Conservation (phyloP, 2,888 invertebrate species). For the Mimas tiliae region DNA sequence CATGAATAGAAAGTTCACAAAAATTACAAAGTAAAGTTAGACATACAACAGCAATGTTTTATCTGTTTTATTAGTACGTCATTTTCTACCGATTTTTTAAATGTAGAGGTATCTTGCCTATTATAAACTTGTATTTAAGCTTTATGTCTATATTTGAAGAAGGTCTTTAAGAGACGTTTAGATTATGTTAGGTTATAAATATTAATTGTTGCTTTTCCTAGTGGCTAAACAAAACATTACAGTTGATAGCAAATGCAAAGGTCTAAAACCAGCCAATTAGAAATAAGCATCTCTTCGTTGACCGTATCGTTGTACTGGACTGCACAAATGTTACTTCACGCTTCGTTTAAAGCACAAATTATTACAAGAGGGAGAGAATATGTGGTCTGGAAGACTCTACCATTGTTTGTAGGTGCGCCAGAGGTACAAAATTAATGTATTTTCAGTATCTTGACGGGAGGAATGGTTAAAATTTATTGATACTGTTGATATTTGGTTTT, state of each 20-base stretch:
- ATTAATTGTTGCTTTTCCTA: background rate
- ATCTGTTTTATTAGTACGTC: background rate
- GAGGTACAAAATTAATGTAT: background rate
- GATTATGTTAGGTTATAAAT: background rate
- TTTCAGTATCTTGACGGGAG: background rate
- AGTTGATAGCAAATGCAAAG: background rate
- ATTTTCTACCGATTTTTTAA: no score
- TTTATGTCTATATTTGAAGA: no score
- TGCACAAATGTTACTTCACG: conserved; percentile 16
- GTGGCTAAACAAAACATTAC: background rate
- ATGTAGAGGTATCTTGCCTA: no score
- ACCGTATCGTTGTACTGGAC: background rate
- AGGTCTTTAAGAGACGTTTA: no score
- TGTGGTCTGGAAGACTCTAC: conserved; percentile 19
- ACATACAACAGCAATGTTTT: background rate
- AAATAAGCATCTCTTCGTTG: conserved; percentile 16
- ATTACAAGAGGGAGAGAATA: conserved; percentile 3
- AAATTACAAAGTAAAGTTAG: background rate
- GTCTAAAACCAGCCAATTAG: conserved; percentile 4
- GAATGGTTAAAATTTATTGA: no score
- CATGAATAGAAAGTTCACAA: background rate
- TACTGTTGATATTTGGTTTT: background rate
- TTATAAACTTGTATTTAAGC: no score
- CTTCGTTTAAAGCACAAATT: conserved; percentile 20
- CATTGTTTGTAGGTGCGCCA: background rate